Percentiles rank a stretch among this genome's conserved stretches.
phyloP scores from a whole-genome alignment of 2,797 vertebrate genomes.

The Amazona finschi region DNA sequence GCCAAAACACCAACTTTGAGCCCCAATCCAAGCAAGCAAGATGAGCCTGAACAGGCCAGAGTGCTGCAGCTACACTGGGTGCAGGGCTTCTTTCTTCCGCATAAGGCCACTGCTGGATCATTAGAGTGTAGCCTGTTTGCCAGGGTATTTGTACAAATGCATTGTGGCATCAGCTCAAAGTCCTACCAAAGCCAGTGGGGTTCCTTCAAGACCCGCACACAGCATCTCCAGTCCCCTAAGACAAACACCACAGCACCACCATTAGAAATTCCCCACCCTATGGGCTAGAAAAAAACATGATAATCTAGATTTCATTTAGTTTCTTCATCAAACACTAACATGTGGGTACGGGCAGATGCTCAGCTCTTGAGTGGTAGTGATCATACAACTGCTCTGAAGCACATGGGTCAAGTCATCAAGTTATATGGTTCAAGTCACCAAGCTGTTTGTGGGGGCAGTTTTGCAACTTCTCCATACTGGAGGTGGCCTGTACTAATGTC shows the following conservation, averaged over 20 bases:
- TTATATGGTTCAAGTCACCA: not conserved
- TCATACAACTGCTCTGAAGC: not conserved
- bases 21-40: not conserved
- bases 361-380: fast-evolving
- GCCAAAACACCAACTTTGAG: not conserved
- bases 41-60: fast-evolving
- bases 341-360: fast-evolving
- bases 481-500: not conserved
- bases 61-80: not conserved
- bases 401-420: not conserved
- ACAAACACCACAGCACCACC: not conserved
- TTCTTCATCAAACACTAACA: not conserved
- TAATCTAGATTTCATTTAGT: not conserved
- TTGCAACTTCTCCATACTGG: not conserved
- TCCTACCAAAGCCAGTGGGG: not conserved
- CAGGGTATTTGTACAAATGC: not conserved
- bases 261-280: fast-evolving
- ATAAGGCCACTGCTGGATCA: not conserved
- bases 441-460: not conserved
- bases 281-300: not conserved
- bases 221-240: not conserved
- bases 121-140: not conserved
- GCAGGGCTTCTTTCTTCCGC: not conserved
- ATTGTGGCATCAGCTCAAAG: not conserved
- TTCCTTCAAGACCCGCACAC: not conserved